Percentiles rank a stretch among this genome's conserved stretches.
These are phyloP conservation scores for Saimiri boliviensis DNA, from an alignment of 2,113 vertebrate species.

Conservation along the genomic window DNA sequence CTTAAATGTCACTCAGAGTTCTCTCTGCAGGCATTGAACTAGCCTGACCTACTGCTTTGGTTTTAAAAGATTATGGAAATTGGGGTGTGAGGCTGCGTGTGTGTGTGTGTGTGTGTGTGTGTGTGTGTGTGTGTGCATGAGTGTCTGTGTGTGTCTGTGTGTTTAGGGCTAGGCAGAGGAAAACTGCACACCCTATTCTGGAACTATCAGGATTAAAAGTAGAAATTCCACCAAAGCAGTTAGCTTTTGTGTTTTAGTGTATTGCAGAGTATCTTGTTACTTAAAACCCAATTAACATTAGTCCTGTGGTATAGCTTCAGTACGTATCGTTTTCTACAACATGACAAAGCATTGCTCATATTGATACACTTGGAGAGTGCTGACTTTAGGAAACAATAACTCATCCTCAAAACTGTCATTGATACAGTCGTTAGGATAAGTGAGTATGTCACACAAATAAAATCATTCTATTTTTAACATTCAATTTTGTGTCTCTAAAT, in stretches of 20 bases:
- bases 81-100: neutral
- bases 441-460: conserved; percentile 11
- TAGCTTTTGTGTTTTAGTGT: conserved; percentile 54
- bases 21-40: conserved; percentile 60
- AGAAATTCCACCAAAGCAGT: conserved; percentile 22
- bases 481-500: neutral
- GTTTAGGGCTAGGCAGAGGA: neutral
- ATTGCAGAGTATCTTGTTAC: conserved; percentile 60
- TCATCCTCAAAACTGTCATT: conserved; percentile 51
- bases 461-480: conserved; percentile 68
- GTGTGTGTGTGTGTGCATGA: neutral
- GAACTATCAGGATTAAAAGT: conserved; percentile 1
- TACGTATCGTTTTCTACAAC: conserved; percentile 61
- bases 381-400: conserved; percentile 73
- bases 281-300: conserved; percentile 72
- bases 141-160: neutral
- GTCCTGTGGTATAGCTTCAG: conserved; percentile 36
- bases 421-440: conserved; percentile 71
- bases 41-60: conserved; percentile 56
- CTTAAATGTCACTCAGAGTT: conserved; percentile 68
- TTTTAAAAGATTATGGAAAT: conserved; percentile 75
- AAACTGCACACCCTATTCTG: neutral
- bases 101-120: neutral
- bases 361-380: conserved; percentile 68
- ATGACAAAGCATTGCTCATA: conserved; percentile 67